Base-by-base conservation (phyloP, 2,113 vertebrate species). In the Phocoena phocoena region DNA sequence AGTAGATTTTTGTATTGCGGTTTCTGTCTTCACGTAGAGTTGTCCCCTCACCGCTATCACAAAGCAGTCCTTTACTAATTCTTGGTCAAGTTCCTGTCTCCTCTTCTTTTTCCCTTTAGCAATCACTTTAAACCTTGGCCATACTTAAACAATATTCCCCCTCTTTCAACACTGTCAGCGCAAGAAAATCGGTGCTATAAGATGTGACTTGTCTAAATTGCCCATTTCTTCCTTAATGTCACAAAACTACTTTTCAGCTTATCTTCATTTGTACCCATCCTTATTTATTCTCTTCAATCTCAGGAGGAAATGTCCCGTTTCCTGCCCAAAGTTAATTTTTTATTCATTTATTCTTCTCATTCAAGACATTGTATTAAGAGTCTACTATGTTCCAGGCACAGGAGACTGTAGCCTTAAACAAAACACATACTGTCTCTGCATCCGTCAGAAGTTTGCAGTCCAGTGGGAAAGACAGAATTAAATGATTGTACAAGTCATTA, bases 311-410 rank as follows among this genome's bases (percentile, higher is more conserved):
- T 83, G 11, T 63, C 62, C 25, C n/a, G 50, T 96, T 95, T 86
- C 68, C 21, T 80, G 79, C 62, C 74, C 20, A 50, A 28, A 50
- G 58, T 85, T 93, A 80, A 86, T 82, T 13, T 88, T 79, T 50
- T 73, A 58, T 95, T 96, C 20, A 84, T 94, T 74, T 55, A 81
- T 93, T 95, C 21, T 79, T 96, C 47, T 97, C 23, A 92, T 41
- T 94, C 12, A 91, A 88, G 88, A 94, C 95, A 88, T 95, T 80
- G 47, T 80, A 73, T 91, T 74, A n/a, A 92, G n/a, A 91, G 28
- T 81, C 63, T 74, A 0, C 50, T 74, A 1, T 89, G 26, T 89
- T 95, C 67, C 53, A 76, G 41, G 71, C 50, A 74, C 21, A 83
- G 68, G 76, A 92, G 63, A 93, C 62, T 87, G 50, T 85, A 71